Conservation (phyloP, 2,888 invertebrate species). For the Pristionchus maxplancki region DNA sequence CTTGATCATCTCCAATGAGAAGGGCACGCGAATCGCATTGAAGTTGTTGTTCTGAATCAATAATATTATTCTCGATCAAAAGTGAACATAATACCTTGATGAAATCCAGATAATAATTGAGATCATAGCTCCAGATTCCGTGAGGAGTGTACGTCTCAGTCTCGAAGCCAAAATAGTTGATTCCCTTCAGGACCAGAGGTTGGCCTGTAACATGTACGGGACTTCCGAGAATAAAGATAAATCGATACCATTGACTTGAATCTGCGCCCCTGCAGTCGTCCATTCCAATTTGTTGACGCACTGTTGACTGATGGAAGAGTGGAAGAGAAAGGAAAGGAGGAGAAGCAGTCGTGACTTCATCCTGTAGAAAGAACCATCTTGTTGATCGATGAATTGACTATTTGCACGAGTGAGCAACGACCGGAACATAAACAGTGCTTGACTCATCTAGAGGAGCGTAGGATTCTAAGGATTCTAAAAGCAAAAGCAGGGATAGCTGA, state of each 20-base stretch:
- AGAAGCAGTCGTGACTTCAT: not conserved
- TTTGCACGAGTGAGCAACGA: not conserved
- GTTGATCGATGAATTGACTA: not conserved
- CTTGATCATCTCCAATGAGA: constrained; percentile 44
- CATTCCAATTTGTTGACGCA: constrained; percentile 34
- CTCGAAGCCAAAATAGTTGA: constrained; percentile 50
- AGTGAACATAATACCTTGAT: not conserved
- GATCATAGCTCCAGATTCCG: constrained; percentile 35
- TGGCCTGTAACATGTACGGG: too few relatives aligned
- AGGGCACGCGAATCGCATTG: constrained; percentile 51
- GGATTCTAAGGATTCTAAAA: not conserved
- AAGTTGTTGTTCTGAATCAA: constrained; percentile 37
- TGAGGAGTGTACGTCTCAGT: constrained; percentile 39
- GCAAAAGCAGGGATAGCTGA: too few relatives aligned
- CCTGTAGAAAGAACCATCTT: not conserved
- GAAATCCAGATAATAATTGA: constrained; percentile 42
- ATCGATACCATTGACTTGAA: constrained; percentile 14
- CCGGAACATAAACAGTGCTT: not conserved
- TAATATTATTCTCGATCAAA: not conserved
- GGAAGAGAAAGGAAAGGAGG: not conserved
- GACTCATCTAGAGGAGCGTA: not conserved
- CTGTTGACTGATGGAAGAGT: not conserved
- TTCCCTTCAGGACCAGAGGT: constrained; percentile 45
- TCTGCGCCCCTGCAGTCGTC: not conserved
- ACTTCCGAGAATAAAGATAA: too few relatives aligned